Conservation (phyloP, 2,797 vertebrate species). For the Anolis apletophallus region DNA sequence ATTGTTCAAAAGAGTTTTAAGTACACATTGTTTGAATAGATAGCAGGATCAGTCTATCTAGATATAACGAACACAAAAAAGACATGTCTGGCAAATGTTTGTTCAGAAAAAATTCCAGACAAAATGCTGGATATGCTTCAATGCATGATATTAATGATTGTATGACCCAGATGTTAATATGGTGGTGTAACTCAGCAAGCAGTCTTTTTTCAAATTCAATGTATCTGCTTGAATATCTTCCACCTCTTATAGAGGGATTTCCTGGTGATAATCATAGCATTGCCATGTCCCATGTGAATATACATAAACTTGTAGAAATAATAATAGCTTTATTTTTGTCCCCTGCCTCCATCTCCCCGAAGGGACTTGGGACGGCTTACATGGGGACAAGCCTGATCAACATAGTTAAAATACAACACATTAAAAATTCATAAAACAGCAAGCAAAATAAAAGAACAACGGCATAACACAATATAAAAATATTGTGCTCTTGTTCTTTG, state of each 20-base stretch:
- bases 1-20: too few relatives aligned
- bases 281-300: too few relatives aligned
- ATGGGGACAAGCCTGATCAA: too few relatives aligned
- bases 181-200: background rate
- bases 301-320: background rate
- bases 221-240: background rate
- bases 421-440: too few relatives aligned
- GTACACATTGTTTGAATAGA: background rate
- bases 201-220: background rate
- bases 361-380: too few relatives aligned
- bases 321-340: too few relatives aligned
- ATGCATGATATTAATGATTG: background rate
- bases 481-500: background rate
- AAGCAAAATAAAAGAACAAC: too few relatives aligned
- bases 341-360: too few relatives aligned
- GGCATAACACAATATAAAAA: too few relatives aligned
- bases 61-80: background rate
- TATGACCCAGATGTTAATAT: background rate
- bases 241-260: background rate
- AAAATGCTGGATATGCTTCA: background rate
- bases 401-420: too few relatives aligned
- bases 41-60: background rate
- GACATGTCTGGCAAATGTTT: background rate
- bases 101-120: background rate
- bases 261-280: background rate